Evolutionary conservation across 2,113 vertebrate species (phyloP), one percentile per base, ranked within the genome.

Genomic region (Erythrocercus mccallii): DNA sequence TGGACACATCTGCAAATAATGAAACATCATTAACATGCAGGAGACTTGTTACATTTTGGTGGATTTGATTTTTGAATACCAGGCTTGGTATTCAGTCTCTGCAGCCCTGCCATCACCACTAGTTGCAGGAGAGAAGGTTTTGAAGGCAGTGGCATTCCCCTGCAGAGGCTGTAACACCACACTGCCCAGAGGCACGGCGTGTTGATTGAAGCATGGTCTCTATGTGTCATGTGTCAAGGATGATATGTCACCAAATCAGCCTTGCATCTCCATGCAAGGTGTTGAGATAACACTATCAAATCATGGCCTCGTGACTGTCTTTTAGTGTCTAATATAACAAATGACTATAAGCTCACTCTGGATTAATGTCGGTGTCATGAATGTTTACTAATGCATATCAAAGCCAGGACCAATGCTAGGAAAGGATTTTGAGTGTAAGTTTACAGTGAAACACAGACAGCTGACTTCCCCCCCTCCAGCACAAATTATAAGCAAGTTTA

Each of bases 201-300:
- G 95, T 86, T 73, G 96, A 97, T 54, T 96, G 95, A 97, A 97
- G 97, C 97, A 95, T 96, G 92, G 51, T 91, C 88, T 91, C 81
- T 96, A n/a, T 78, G 92, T 76, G 95, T 90, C 90, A 97, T 72
- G 85, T 98, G 98, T 98, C 98, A 98, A 80, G 86, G 94, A 87
- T 44, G 85, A 98, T 98, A 94, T 40, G 40, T 98, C 97, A 98
- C 77, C 91, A 92, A 94, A 53, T 77, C 95, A 94, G 80, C 93
- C 97, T 93, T 97, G 95, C 96, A 96, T 93, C 92, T 78, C 94
- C 51, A 61, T 0, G 4, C 77, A 90, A 88, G 76, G 80, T 92
- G 93, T 86, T 86, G 70, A 74, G 89, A 89, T 77, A 85, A 92
- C 90, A 83, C 70, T 60, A 86, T 90, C 85, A 89, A 92, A 94